phyloP scores from a whole-genome alignment of 2,113 vertebrate genomes.

The Nibea coibor region DNA sequence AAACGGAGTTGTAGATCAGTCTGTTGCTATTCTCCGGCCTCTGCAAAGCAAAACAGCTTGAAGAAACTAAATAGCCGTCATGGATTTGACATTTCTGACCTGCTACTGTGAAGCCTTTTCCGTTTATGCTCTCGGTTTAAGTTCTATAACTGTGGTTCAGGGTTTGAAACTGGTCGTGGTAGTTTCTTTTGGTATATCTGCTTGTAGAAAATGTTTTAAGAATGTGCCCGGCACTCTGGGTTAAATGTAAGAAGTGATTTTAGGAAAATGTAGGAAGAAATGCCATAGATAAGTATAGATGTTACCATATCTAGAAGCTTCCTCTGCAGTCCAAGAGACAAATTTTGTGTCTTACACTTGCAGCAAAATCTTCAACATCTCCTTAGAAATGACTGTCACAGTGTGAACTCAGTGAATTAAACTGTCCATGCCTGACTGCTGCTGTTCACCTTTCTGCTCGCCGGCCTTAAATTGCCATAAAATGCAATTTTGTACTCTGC shows the following conservation, averaged over 20 bases:
- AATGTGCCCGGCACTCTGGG: not conserved
- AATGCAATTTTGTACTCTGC: conserved; percentile 57
- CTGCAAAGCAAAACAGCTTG: conserved; percentile 33
- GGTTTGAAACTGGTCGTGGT: not conserved
- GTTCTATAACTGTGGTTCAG: conserved; percentile 2
- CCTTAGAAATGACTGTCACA: conserved; percentile 46
- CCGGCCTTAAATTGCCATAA: conserved; percentile 53
- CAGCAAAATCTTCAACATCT: conserved; percentile 15
- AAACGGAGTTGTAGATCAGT: conserved; percentile 33
- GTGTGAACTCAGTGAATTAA: conserved; percentile 39
- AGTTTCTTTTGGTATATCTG: not conserved
- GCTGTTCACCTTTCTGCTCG: conserved; percentile 55
- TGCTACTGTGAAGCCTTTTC: conserved; percentile 41
- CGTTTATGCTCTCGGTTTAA: not conserved
- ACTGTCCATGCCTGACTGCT: conserved; percentile 30
- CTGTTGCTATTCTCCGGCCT: conserved; percentile 36
- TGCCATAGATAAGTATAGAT: not conserved
- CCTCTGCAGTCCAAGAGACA: not conserved
- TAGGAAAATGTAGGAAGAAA: not conserved
- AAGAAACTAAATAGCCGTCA: conserved; percentile 31
- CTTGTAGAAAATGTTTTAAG: not conserved
- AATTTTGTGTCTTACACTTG: conserved; percentile 11
- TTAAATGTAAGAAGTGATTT: not conserved
- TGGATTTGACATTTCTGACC: conserved; percentile 43
- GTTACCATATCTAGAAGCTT: not conserved